Evolutionary conservation across 2,888 invertebrate genomes (phyloP), one percentile per base, ranked within the genome.

Genomic region (Andrena fulva): DNA sequence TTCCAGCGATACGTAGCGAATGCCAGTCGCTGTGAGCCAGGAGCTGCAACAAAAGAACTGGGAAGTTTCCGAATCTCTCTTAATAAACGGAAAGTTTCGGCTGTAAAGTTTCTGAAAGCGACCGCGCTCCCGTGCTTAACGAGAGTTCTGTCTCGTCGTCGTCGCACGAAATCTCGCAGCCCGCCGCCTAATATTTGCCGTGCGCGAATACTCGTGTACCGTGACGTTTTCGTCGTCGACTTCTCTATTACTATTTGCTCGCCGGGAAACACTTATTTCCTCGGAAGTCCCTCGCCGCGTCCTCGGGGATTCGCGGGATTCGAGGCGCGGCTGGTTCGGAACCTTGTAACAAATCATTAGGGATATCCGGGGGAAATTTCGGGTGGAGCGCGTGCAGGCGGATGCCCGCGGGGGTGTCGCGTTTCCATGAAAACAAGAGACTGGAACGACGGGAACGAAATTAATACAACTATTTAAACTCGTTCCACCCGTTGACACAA

Each of bases 61-160:
- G 52, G 54, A 87, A 88, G 72, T 86, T 88, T 69, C 75, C 68
- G 63, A 88, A 87, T 88, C 81, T 85, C 77, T 80, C 85, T 88
- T 83, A 87, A 87, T 88, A 86, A 88, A 80, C 75, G 62, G 20
- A 35, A 87, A 89, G 85, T 89, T 74, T 10, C 48, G 20, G 24
- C 29, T 31, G 52, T 33, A 52, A 69, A 82, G 73, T 82, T 52
- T 74, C 67, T 80, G 76, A 74, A 85, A 83, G 77, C 71, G 50
- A 52, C 42, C 74, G 54, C 67, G 68, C 62, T 81, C 69, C 72
- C 70, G 27, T 12, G 77, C 78, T 89, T 89, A 89, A 86, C 82
- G 80, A 86, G 77, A 82, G 69, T 88, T 80, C 72, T 77, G 68
- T 33, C 64, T 66, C 67, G 50, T 60, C 42, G 54, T 29, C 29